phyloP scores from a whole-genome alignment of 1,140 invertebrate genomes.

The Drosophila santomea region DNA sequence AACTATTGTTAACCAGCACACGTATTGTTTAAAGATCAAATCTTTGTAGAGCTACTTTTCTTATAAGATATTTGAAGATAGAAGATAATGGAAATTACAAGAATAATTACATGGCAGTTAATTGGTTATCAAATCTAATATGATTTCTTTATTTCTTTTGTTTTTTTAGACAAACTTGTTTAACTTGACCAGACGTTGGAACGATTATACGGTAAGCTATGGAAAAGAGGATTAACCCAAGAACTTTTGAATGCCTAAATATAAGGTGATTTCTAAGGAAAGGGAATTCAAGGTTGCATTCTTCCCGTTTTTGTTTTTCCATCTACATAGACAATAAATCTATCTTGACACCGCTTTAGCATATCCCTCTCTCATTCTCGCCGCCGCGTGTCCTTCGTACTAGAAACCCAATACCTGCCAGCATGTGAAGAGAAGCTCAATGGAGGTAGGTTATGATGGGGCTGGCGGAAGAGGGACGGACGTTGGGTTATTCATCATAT shows the following conservation, averaged over 20 bases:
- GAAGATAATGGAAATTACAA: no score
- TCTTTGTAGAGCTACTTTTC: no score
- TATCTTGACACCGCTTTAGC: constrained; percentile 23
- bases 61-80: no score
- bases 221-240: no score
- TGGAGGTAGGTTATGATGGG: constrained; percentile 9
- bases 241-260: neutral
- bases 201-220: constrained; percentile 9
- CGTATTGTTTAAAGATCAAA: neutral
- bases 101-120: no score
- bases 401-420: constrained; percentile 66
- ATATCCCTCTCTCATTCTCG: constrained; percentile 10
- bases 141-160: neutral
- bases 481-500: constrained; percentile 55
- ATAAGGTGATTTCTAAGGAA: neutral
- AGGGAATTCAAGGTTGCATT: constrained; percentile 11
- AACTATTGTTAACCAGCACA: neutral
- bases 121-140: neutral
- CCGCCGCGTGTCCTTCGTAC: constrained; percentile 44
- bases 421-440: constrained; percentile 22
- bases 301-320: neutral
- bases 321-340: constrained; percentile 26
- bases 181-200: constrained; percentile 8
- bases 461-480: constrained; percentile 11
- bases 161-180: constrained; percentile 10